phyloP scores from a whole-genome alignment of 2,888 invertebrate species.

The Hydrotaea cyrtoneurina region DNA sequence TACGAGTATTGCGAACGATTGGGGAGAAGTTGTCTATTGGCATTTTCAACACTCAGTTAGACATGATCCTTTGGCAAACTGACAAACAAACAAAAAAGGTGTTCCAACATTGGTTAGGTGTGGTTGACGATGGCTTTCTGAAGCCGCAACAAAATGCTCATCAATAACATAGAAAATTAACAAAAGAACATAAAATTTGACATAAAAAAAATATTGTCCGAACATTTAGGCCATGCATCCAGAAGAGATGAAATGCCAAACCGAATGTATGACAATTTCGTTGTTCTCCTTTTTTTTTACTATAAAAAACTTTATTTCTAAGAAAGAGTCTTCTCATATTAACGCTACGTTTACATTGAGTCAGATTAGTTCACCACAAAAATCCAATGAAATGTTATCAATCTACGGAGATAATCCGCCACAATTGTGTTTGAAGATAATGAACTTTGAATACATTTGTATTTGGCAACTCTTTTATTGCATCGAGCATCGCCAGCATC shows the following conservation, averaged over 20 bases:
- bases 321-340: too few relatives aligned
- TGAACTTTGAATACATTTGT: too few relatives aligned
- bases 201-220: conserved; percentile 9
- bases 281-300: too few relatives aligned
- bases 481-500: neutral
- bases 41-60: conserved; percentile 50
- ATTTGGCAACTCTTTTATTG: too few relatives aligned
- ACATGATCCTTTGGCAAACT: conserved; percentile 58
- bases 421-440: too few relatives aligned
- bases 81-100: conserved; percentile 21
- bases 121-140: conserved; percentile 36
- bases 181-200: conserved; percentile 4
- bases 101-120: conserved; percentile 51
- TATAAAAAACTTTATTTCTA: too few relatives aligned
- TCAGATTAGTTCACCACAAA: too few relatives aligned
- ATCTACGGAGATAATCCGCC: too few relatives aligned
- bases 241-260: neutral
- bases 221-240: conserved; percentile 3
- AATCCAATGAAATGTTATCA: too few relatives aligned
- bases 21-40: conserved; percentile 52
- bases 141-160: conserved; percentile 3
- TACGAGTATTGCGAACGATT: conserved; percentile 31
- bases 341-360: too few relatives aligned
- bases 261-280: neutral
- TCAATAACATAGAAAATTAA: neutral